These are phyloP conservation scores for Acromyrmex echinatior DNA, from an alignment of 1,140 invertebrate genomes.

Conservation along the genomic window DNA sequence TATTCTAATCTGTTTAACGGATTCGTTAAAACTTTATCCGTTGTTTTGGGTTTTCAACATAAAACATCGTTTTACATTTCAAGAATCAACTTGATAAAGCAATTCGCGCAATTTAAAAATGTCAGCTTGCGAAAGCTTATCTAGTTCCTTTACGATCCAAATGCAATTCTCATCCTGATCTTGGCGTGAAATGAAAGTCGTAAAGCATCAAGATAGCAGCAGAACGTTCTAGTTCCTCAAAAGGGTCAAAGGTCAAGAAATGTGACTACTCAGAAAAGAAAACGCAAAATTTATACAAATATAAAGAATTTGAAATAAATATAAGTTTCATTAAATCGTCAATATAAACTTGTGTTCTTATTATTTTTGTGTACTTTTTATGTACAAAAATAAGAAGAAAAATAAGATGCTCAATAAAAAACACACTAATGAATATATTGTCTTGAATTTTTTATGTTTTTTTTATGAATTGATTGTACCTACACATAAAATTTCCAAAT, in stretches of 20 bases:
- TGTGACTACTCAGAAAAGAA: neutral
- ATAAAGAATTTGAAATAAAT: conserved; percentile 58
- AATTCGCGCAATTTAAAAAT: conserved; percentile 26
- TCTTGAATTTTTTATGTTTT: neutral
- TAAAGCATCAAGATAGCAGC: conserved; percentile 31
- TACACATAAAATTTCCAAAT: neutral
- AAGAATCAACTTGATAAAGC: conserved; percentile 22
- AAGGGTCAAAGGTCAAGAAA: conserved; percentile 68
- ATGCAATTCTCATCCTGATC: conserved; percentile 52
- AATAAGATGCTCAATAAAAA: neutral
- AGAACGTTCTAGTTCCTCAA: neutral
- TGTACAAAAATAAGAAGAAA: neutral
- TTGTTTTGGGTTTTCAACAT: neutral
- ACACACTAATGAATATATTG: neutral
- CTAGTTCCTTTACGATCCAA: conserved; percentile 22
- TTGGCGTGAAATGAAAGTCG: conserved; percentile 65
- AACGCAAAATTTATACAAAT: neutral
- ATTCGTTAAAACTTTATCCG: conserved; percentile 28
- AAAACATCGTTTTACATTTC: neutral
- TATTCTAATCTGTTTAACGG: neutral
- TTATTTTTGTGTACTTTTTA: neutral
- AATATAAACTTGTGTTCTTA: conserved; percentile 23
- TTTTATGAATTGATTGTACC: neutral
- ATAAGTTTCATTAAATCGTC: conserved; percentile 67
- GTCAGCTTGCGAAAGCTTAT: neutral